phyloP scores from a whole-genome alignment of 2,797 vertebrate genomes.

The Sebastes cheni region DNA sequence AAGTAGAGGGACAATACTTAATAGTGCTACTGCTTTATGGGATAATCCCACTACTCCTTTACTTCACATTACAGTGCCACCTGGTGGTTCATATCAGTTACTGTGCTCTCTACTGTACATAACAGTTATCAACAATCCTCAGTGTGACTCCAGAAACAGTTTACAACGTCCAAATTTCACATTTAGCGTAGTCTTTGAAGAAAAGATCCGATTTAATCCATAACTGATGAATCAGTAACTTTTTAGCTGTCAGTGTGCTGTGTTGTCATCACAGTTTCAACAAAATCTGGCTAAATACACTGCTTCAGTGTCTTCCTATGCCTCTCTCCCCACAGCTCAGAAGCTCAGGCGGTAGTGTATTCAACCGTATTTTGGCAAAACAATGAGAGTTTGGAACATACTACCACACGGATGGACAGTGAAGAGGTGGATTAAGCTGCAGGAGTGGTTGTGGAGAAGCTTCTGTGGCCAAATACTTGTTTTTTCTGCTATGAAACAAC shows the following conservation, averaged over 20 bases:
- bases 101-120: slow-evolving; percentile 14
- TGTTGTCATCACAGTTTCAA: background rate
- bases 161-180: background rate
- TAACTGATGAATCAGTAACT: background rate
- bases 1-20: slow-evolving; percentile 50
- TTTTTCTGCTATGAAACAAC: background rate
- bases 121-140: background rate
- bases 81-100: slow-evolving; percentile 61
- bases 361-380: background rate
- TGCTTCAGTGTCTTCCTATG: background rate
- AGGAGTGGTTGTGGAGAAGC: background rate
- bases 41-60: slow-evolving; percentile 1
- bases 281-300: background rate
- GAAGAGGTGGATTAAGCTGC: background rate
- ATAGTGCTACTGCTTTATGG: slow-evolving; percentile 16
- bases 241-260: background rate
- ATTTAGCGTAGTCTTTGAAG: background rate
- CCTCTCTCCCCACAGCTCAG: background rate
- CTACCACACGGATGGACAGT: background rate
- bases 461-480: background rate
- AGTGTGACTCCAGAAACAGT: background rate
- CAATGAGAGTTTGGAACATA: background rate
- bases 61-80: slow-evolving; percentile 60
- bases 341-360: background rate
- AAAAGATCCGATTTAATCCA: background rate